Percentiles rank a stretch among this genome's conserved stretches.
These are phyloP conservation scores for Heterotis niloticus DNA, from an alignment of 2,113 vertebrate genomes.

Conservation along the genomic window DNA sequence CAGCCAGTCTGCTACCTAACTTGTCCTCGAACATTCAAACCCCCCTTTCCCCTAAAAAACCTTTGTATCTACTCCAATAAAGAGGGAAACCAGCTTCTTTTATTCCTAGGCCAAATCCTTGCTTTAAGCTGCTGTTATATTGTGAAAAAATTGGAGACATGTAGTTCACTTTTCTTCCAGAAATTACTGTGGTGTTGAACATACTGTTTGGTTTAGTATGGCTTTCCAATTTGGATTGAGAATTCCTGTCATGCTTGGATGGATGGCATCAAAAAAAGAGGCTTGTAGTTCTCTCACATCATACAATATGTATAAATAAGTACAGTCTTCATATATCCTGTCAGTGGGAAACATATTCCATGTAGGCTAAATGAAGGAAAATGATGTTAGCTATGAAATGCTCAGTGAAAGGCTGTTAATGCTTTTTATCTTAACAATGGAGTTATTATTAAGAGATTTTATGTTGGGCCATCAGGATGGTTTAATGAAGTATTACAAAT, in stretches of 20 bases:
- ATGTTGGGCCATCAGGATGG: too few species aligned
- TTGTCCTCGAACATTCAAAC: not conserved
- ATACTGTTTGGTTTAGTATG: not conserved
- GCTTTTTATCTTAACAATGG: not conserved
- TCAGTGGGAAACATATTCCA: not conserved
- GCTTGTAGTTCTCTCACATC: not conserved
- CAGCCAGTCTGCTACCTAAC: not conserved
- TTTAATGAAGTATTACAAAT: too few species aligned
- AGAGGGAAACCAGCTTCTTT: slow-evolving; percentile 6
- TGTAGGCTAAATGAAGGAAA: slow-evolving; percentile 3
- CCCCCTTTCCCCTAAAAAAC: slow-evolving; percentile 2
- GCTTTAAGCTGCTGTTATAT: slow-evolving; percentile 30
- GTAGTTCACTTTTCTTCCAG: slow-evolving; percentile 28
- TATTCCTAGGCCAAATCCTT: slow-evolving; percentile 33
- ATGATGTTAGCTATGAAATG: not conserved
- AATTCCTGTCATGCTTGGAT: slow-evolving; percentile 11
- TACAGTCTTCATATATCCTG: not conserved
- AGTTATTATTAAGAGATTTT: not conserved
- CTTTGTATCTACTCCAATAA: slow-evolving; percentile 24
- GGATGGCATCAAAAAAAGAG: not conserved
- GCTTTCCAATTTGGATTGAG: slow-evolving; percentile 25
- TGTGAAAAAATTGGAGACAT: not conserved
- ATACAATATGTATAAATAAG: not conserved
- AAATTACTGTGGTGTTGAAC: slow-evolving; percentile 30
- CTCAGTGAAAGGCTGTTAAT: too few species aligned